Evolutionary conservation across 2,797 vertebrate genomes (phyloP).

Genomic region (Syncerus caffer): DNA sequence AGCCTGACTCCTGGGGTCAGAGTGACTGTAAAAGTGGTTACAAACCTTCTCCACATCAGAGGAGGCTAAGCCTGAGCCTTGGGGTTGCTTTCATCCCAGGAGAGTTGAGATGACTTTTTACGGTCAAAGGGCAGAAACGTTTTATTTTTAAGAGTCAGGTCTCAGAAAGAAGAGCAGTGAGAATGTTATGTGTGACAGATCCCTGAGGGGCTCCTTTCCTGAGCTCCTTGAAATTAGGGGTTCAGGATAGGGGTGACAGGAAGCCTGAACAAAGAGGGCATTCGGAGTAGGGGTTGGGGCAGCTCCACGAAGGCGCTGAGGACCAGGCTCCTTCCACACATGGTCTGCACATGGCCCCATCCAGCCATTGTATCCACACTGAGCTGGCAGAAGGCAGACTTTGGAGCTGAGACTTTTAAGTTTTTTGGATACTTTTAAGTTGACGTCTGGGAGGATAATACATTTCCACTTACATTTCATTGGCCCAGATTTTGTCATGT

Average conservation of each 20-base stretch:
- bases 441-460: not conserved
- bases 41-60: not conserved
- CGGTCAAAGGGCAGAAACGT: not conserved
- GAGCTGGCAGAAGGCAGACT: not conserved
- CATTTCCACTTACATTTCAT: not conserved
- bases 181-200: rapidly evolving
- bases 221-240: not conserved
- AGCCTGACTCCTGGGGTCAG: not conserved
- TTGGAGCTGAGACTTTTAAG: not conserved
- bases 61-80: not conserved
- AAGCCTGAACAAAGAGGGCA: not conserved
- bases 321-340: not conserved
- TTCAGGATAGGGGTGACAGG: not conserved
- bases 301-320: not conserved
- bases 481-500: not conserved
- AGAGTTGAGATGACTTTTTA: not conserved
- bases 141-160: not conserved
- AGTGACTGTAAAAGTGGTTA: not conserved
- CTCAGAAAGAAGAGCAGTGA: not conserved
- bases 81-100: not conserved
- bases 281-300: not conserved
- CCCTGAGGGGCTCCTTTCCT: not conserved
- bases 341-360: not conserved
- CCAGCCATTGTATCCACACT: not conserved
- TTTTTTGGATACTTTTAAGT: not conserved